A percentile compares a stretch with the other conserved stretches of the same genome.
Evolutionary conservation across 2,797 vertebrate genomes (phyloP).

Genomic region (Macrochelys suwanniensis): DNA sequence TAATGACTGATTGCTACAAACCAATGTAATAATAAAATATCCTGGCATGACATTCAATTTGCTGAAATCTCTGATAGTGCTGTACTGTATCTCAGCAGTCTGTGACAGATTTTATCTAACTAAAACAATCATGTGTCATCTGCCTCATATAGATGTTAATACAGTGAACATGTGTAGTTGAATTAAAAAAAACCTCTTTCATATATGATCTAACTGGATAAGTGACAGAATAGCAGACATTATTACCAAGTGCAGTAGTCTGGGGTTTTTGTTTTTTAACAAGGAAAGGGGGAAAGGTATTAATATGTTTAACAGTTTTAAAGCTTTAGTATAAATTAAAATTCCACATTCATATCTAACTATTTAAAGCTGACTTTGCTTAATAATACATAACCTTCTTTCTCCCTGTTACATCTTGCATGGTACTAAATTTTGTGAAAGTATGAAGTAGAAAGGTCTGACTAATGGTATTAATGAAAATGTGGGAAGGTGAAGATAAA

Average conservation of each 20-base stretch:
- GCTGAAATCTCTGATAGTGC: neutral
- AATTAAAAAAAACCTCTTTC: neutral
- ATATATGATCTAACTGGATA: neutral
- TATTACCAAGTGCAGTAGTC: neutral
- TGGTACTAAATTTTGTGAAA: neutral
- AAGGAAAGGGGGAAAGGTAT: too few species aligned
- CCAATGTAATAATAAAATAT: neutral
- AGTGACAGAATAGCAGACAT: neutral
- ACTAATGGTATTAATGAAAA: neutral
- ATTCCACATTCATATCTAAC: too few species aligned
- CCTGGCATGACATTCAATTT: constrained; percentile 1
- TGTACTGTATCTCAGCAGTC: neutral
- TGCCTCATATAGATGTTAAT: neutral
- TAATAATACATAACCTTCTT: neutral
- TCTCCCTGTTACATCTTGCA: neutral
- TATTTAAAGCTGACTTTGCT: too few species aligned
- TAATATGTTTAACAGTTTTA: too few species aligned
- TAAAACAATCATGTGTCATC: neutral
- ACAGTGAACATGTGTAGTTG: neutral
- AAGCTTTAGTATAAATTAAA: too few species aligned
- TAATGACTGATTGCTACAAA: neutral
- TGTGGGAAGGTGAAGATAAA: neutral
- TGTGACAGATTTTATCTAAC: neutral
- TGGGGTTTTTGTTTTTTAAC: neutral
- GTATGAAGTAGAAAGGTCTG: neutral